Base-by-base conservation (phyloP, 2,113 vertebrate species). In the Dolichotis patagonum region DNA sequence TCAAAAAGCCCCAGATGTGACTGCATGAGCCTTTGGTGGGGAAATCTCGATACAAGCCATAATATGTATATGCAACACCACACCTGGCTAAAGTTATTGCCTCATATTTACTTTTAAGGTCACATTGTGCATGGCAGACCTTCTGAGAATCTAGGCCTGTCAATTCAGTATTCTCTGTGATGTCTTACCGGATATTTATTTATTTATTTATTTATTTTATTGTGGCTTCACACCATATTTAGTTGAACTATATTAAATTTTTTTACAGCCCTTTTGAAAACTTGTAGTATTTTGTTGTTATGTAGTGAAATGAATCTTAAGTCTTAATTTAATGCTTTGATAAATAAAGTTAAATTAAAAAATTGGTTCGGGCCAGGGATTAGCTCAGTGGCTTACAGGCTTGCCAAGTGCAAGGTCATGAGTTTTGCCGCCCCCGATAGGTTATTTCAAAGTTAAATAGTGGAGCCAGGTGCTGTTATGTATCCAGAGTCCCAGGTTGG, bases 241-340 rank as follows among this genome's bases (percentile, higher is more conserved):
- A 80, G 60, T 63, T 92, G 85, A 89, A 67, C 65, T 30, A 32
- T 73, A 71, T 35, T 92, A 71, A 95, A 62, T 93, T 94, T 73
- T 13, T 22, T 86, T 9, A 24, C 2, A 16, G 26, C 30, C 28
- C 30, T 32, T 90, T 85, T 38, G 43, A 89, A 71, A 56, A 65
- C 41, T 65, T n/a, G 46, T 84, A 78, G 46, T 69, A 73, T 69
- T 91, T 94, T 94, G 52, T 94, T 94, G 52, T 84, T 92, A 46
- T 69, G 52, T 69, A 60, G 67, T 92, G 60, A 85, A 80, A 80
- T 82, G 41, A 75, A 46, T 71, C 54, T 94, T 87, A 82, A 46
- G 46, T 46, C 46, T 46, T 46, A 4, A 46, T 9, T 52, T 52
- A 52, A 52, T 52, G 49, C 49, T 93, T 90, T 94, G 56, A 96